Evolutionary conservation across 2,888 invertebrate genomes (phyloP), one percentile per base, ranked within the genome.

Genomic region (Eupeodes luniger): DNA sequence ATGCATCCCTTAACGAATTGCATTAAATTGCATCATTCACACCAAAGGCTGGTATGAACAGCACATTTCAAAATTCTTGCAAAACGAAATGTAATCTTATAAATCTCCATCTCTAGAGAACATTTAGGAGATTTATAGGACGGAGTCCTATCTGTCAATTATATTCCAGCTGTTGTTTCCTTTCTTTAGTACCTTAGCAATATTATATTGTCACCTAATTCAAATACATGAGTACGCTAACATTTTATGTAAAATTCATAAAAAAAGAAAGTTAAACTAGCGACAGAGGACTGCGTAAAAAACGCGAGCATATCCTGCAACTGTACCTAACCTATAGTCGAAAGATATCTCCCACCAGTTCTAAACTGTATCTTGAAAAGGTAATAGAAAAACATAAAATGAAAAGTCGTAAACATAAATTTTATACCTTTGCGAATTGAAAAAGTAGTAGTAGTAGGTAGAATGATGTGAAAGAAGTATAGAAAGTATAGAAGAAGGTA

Each of bases 361-460:
- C 79, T 57, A 61, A 72, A 80, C 77, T 83, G 66, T 64, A 57
- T 70, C 75, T 69, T 72, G 5, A 59, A 66, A 84, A 87, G 77
- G 87, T 87, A 87, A 87, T 87, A 87, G 84, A 87, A 87, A 87
- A 87, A 51, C 87, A 87, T 87, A 87, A 84, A 87, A 84, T 84
- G 74, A 84, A 87, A 87, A 87, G 87, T 84, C 87, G 84, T 87
- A 87, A 87, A 84, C 87, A 87, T 77, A 84, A 80, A 87, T 87
- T 87, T 81, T 84, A 87, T 87, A 87, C 80, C 87, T 77, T 87
- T 27, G 72, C 47, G 72, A 72, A 72, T 59, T 72, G 72, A 59
- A 47, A 47, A 72, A 12, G 34, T 49, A 11, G 57, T 47, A 16
- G 36, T 62, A 40, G 16, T 40, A 44, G 62, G 51, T 51, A 51